Base-by-base conservation (phyloP, 2,113 vertebrate species). In the Melospiza georgiana region DNA sequence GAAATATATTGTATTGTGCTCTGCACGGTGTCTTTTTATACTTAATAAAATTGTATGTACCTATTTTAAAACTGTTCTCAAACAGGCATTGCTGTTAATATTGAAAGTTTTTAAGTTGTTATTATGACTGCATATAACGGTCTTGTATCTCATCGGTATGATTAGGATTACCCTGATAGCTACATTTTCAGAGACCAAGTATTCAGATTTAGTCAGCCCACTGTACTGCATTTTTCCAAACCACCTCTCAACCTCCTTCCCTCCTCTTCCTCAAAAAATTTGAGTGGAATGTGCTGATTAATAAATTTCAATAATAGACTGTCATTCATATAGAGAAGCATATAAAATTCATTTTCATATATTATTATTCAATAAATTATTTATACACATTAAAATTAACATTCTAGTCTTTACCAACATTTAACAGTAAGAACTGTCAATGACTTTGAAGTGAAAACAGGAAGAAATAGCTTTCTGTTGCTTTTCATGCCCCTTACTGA, bases 321-420 rank as follows among this genome's bases (percentile, higher is more conserved):
- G 76, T 88, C 58, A 73, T 87, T 95, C 84, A 67, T 88, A 52
- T 30, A 86, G 49, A 94, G 74, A 84, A 72, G 28, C 61, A 61
- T 88, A 91, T 94, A 28, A 87, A 81, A 87, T 82, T 86, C 76
- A 93, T 95, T 96, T 90, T 65, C 90, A 77, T 87, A 81, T 74
- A 49, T 92, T 95, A 91, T 67, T 83, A 75, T 87, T 91, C 89
- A 96, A 97, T 96, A 96, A 97, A 97, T 96, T 90, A 96, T 95
- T 96, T 94, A 93, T 92, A 88, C 48, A 87, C 18, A 74, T 54
- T 89, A 86, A 88, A 82, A 86, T 83, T 85, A 95, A 93, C 67
- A 94, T 91, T 90, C 69, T 74, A 87, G 61, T 94, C 79, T 87
- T 93, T 88, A n/a, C 68, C 92, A 90, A 15, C 57, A 43, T 72